Evolutionary conservation across 2,797 vertebrate species (phyloP), one percentile per base, ranked within the genome.

Genomic region (Hydrophis major): DNA sequence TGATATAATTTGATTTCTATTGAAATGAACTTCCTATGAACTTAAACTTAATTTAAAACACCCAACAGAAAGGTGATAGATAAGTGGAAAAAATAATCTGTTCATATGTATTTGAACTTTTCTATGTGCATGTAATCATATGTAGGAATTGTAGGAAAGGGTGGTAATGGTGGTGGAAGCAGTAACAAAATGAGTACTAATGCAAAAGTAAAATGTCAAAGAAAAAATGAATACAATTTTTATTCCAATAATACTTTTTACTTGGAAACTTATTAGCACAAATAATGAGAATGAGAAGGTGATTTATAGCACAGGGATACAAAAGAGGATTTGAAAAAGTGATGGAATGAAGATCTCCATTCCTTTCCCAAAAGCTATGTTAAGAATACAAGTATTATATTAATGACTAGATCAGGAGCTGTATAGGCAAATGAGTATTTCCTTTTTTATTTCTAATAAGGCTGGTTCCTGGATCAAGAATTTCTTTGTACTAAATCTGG

Each of bases 1-100:
- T 92, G 16, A 88, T 90, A 66, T 89, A 1, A 66, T 93, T 95
- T 93, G 14, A 83, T 95, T 93, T 94, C 0, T 93, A 92, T 55
- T 93, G 55, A 93, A 95, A 42, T 42, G 42, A 42, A 90, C 90
- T 0, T 32, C 74, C 22, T 66, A 88, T 87, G 20, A 92, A 90
- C 55, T 91, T 92, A 74, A 87, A 83, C 32, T 92, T 83, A 95
- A 93, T 88, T 91, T 59, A 93, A 93, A 95, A 93, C 60, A 83
- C 7, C 74, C 50, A 94, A 91, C 86, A 90, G 59, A 89, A 3
- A 92, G 83, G 63, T 14, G 5, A 78, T 66, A 59, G 1, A 53
- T 92, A 86, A 94, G 4, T 6, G 89, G 92, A 92, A 93, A 47
- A 83, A 93, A 91, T 50, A 91, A 92, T 53, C 63, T 55, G 42